Evolutionary conservation across 2,113 vertebrate genomes (phyloP).

Genomic region (Odobenus rosmarus): DNA sequence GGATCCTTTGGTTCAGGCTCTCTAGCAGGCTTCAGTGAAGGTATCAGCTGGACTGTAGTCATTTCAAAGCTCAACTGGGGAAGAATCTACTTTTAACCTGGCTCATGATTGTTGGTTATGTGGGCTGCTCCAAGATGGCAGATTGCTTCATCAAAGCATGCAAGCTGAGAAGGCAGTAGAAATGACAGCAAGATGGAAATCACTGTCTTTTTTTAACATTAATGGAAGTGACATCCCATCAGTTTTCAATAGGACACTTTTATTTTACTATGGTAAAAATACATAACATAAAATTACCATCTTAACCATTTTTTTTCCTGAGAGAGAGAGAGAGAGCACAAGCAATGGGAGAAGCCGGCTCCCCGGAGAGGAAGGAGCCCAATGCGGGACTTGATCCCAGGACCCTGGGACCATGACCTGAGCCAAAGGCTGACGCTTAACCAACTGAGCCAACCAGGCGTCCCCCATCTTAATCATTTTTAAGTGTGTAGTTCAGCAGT

Average conservation of each 20-base stretch:
- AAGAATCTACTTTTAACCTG: neutral
- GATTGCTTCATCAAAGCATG: neutral
- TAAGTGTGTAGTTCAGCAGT: neutral
- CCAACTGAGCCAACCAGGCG: too few relatives aligned
- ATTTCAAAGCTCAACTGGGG: neutral
- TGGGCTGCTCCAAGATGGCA: neutral
- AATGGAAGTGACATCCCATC: neutral
- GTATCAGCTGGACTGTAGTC: too few relatives aligned
- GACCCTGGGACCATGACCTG: too few relatives aligned
- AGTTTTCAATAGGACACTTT: neutral
- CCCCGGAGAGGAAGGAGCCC: too few relatives aligned
- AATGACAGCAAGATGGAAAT: neutral
- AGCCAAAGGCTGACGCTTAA: too few relatives aligned
- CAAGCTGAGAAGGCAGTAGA: neutral
- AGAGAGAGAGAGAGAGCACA: too few relatives aligned
- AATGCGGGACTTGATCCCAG: too few relatives aligned
- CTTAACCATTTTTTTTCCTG: neutral
- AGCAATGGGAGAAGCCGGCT: too few relatives aligned
- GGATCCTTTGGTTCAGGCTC: neutral
- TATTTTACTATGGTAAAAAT: neutral
- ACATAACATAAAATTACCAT: neutral
- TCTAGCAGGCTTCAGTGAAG: neutral
- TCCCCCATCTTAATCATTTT: neutral
- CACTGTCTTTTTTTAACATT: neutral
- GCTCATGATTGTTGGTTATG: neutral